Evolutionary conservation across 2,797 vertebrate genomes (phyloP).

Genomic region (Nyctalus aviator): DNA sequence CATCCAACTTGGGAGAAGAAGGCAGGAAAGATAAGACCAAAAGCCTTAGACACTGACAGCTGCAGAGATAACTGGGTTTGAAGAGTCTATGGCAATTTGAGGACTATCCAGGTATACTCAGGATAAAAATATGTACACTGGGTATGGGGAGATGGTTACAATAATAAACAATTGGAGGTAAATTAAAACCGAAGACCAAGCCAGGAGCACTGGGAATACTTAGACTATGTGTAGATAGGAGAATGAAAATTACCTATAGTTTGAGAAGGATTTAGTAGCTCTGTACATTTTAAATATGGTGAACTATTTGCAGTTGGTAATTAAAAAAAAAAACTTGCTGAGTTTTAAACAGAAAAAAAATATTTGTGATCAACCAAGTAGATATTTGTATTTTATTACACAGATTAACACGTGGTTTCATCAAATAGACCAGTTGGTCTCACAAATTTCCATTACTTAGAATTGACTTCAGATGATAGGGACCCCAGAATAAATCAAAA

Average conservation of each 20-base stretch:
- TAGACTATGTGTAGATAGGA: background rate
- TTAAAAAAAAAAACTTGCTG: background rate
- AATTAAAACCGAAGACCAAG: conserved; percentile 1
- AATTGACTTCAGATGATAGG: background rate
- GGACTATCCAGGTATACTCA: background rate
- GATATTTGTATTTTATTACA: background rate
- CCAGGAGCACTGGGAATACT: background rate
- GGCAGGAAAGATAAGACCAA: conserved; percentile 13
- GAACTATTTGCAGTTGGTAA: background rate
- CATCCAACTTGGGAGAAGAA: conserved; percentile 59
- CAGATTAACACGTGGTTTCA: background rate
- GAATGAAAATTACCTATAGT: background rate
- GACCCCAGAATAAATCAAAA: background rate
- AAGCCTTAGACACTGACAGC: conserved; percentile 43
- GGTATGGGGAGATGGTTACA: background rate
- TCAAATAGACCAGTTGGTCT: background rate
- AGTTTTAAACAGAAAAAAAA: background rate
- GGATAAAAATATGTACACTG: background rate
- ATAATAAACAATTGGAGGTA: background rate
- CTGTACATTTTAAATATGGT: background rate
- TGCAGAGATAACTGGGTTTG: background rate
- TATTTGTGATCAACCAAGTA: background rate
- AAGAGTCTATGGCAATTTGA: background rate
- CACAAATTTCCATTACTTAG: background rate
- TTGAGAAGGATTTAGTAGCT: background rate